Evolutionary conservation across 1,140 invertebrate genomes (phyloP).

Genomic region (Drosophila carrolli): DNA sequence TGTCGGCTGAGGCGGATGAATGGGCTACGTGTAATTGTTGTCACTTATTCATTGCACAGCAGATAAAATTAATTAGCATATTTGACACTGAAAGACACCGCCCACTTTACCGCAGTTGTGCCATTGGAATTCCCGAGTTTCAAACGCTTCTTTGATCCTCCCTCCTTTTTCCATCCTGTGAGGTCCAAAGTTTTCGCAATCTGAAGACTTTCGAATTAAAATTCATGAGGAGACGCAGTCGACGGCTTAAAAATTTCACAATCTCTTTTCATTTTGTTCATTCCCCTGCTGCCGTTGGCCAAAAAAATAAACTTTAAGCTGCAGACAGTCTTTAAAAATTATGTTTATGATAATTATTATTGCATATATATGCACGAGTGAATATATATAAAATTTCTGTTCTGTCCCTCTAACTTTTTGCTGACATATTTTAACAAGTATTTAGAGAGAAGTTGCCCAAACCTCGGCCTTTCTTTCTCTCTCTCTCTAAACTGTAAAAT

Average conservation of each 20-base stretch:
- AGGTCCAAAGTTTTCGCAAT: constrained; percentile 44
- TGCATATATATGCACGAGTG: constrained; percentile 20
- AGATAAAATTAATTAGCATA: constrained; percentile 48
- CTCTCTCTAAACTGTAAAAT: constrained; percentile 59
- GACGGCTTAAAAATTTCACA: constrained; percentile 19
- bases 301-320: constrained; percentile 1
- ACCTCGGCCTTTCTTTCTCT: constrained; percentile 2
- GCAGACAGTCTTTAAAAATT: constrained; percentile 36
- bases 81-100: constrained; percentile 22
- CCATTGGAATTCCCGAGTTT: constrained; percentile 4
- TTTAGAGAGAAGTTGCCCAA: constrained; percentile 44
- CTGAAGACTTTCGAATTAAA: constrained; percentile 40
- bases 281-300: neutral
- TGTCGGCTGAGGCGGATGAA: neutral
- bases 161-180: neutral
- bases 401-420: constrained; percentile 14
- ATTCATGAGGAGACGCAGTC: constrained; percentile 35
- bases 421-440: constrained; percentile 58
- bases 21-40: constrained; percentile 28
- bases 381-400: constrained; percentile 5
- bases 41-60: constrained; percentile 39
- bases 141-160: constrained; percentile 1
- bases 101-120: neutral
- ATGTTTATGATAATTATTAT: constrained; percentile 49
- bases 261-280: constrained; percentile 16